phyloP scores from a whole-genome alignment of 2,797 vertebrate genomes.

The Dermochelys coriacea region DNA sequence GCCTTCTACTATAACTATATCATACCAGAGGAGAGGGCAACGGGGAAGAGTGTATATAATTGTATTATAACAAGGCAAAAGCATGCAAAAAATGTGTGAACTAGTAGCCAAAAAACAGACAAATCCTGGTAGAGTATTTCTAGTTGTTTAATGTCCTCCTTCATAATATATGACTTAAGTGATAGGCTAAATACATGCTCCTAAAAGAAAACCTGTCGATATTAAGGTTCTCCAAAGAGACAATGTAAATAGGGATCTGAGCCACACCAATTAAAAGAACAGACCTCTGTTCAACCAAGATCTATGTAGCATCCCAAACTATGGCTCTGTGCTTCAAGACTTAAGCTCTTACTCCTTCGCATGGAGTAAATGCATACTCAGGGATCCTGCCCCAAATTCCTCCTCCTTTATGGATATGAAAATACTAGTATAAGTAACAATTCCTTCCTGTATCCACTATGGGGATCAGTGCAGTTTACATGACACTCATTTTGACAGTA shows the following conservation, averaged over 20 bases:
- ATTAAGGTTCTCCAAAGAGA: neutral
- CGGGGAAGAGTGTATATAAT: neutral
- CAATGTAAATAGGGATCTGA: neutral
- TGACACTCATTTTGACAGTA: neutral
- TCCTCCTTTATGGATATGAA: neutral
- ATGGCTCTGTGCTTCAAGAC: neutral
- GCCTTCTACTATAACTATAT: constrained; percentile 20
- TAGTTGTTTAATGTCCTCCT: neutral
- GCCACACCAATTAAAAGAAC: neutral
- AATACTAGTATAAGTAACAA: neutral
- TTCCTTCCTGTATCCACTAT: neutral
- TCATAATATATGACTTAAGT: constrained; percentile 39
- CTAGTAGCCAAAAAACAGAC: neutral
- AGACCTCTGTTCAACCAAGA: neutral
- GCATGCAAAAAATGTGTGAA: constrained; percentile 40
- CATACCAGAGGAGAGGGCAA: neutral
- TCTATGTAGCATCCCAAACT: neutral
- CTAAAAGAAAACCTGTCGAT: constrained; percentile 19
- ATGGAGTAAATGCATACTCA: neutral
- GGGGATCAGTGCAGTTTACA: neutral
- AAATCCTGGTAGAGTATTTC: constrained; percentile 28
- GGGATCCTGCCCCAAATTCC: neutral
- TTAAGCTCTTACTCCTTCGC: neutral
- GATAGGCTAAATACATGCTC: constrained; percentile 28
- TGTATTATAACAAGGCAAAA: neutral